Evolutionary conservation across 1,140 invertebrate genomes (phyloP), one percentile per base, ranked within the genome.

Genomic region (Campoletis sonorensis): DNA sequence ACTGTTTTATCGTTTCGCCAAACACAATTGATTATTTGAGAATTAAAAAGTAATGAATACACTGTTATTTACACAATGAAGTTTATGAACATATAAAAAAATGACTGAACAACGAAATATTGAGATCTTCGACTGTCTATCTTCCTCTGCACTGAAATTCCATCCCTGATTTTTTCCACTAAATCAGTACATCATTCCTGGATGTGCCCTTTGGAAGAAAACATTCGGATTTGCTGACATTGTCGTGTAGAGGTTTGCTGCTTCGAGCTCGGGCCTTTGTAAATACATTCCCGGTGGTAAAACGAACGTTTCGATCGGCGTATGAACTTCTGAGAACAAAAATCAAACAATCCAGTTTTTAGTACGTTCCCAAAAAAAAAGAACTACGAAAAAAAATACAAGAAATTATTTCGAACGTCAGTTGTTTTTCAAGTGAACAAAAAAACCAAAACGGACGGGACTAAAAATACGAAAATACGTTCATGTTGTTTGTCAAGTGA

Each of bases 161-260:
- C 61, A 26, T 64, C 23, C 1, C 11, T 13, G 61, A 64, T 58
- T 18, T n/a, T 70, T 33, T 30, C 16, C 30, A 15, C 10, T 8
- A 30, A 13, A 15, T 33, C 30, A 97, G 89, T 97, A 97, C 94
- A 96, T 96, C 95, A 97, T 96, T 90, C 96, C 96, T 82, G 95
- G 95, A 93, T 96, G 95, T 85, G 94, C 94, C 84, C 96, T 94
- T 90, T 97, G 96, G 90, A 96, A 97, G 90, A 95, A 97, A 30
- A 97, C 96, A 92, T 97, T 97, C 77, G 96, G 96, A 92, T 97
- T 97, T 88, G 95, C 95, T 89, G 96, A 96, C 87, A 96, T 92
- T 75, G 95, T 96, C 84, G 96, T 96, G 90, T 96, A 96, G 70
- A 96, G 93, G 92, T 96, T 96, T 86, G 94, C 95, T 89, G 88